Evolutionary conservation across 2,113 vertebrate genomes (phyloP), one percentile per base, ranked within the genome.

Genomic region (Arenaria interpres): DNA sequence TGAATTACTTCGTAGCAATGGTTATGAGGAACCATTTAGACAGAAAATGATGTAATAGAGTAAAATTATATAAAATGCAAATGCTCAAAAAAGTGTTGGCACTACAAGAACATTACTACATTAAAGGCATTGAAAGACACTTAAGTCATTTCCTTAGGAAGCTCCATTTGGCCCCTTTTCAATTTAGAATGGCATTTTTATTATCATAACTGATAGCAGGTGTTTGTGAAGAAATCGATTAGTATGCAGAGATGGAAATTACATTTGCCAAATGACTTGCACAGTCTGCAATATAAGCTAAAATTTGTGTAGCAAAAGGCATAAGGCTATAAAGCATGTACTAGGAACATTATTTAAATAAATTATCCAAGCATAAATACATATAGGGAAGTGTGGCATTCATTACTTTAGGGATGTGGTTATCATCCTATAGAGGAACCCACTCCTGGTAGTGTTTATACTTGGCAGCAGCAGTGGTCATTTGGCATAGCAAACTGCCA

Each of bases 161-260:
- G 98, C 97, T 97, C 97, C 96, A 98, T 98, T 98, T 98, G 98
- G 98, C 97, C 98, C 97, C 96, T 96, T 98, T 98, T 98, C 98
- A 98, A 98, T 98, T 98, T 97, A 97, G 97, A 98, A 98, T 98
- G 98, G 98, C 98, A 98, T 98, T 98, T 98, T 98, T 98, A 98
- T 98, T 98, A 98, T 98, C 97, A 97, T 98, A 98, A 98, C 98
- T 98, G 98, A 98, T 98, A 98, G 98, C 98, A 98, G 98, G 98
- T 98, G 98, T 98, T 98, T 98, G 98, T 95, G 98, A 97, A 97
- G 98, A 97, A 98, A 98, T 98, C 98, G 97, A 98, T 98, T 98
- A 98, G 98, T 98, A 98, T 98, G 98, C 98, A 98, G 98, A 96
- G 96, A 98, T 98, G 98, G 97, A 98, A 98, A 98, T 98, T 97